Evolutionary conservation across 1,140 invertebrate genomes (phyloP).

Genomic region (Bacillus rossius): DNA sequence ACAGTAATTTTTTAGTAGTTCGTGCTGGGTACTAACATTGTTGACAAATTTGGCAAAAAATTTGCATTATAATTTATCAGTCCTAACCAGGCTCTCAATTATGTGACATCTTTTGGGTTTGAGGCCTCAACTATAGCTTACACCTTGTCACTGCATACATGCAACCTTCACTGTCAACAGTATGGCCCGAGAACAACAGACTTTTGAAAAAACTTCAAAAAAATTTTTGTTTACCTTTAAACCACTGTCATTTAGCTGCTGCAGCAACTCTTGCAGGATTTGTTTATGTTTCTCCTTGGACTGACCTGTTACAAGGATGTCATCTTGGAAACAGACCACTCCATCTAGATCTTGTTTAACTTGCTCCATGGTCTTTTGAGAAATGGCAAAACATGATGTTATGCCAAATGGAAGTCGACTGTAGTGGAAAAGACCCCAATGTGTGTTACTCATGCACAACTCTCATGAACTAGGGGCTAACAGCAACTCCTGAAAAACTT

Average conservation of each 20-base stretch:
- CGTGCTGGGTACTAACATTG: constrained; percentile 26
- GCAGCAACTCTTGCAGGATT: neutral
- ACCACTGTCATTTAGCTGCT: neutral
- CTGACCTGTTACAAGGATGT: neutral
- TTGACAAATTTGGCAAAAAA: constrained; percentile 33
- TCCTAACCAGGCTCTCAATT: neutral
- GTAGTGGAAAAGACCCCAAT: neutral
- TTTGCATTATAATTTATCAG: constrained; percentile 31
- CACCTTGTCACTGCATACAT: constrained; percentile 15
- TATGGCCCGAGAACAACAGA: neutral
- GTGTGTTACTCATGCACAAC: neutral
- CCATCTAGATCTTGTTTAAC: neutral
- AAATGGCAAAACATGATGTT: neutral
- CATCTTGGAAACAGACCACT: neutral
- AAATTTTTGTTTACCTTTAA: neutral
- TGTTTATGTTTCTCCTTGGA: neutral
- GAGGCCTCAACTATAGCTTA: constrained; percentile 21
- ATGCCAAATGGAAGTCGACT: neutral
- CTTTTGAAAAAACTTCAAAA: neutral
- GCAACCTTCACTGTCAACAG: neutral
- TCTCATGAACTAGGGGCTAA: neutral
- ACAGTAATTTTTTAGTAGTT: constrained; percentile 22
- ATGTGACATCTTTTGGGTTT: constrained; percentile 3
- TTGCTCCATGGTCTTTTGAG: neutral
- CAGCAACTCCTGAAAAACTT: neutral